Percentiles rank a stretch among this genome's conserved stretches.
These are phyloP conservation scores for Tolypeutes matacus DNA, from an alignment of 2,797 vertebrate genomes.

Conservation along the genomic window DNA sequence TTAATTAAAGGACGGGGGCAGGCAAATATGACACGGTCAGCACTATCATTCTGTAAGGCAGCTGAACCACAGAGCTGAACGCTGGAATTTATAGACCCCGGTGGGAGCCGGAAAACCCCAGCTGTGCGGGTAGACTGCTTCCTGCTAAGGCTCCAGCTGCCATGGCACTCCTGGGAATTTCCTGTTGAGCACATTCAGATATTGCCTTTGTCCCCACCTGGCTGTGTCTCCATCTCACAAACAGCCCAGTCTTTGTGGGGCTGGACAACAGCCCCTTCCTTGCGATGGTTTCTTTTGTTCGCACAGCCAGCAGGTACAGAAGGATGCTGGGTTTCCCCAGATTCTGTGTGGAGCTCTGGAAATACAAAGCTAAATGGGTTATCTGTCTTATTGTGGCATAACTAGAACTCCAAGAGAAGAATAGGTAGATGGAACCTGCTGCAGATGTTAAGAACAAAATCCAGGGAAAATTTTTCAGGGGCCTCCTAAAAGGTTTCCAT, in stretches of 20 bases:
- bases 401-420: neutral
- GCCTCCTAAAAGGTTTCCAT: slow-evolving; percentile 1
- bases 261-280: neutral
- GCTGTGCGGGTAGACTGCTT: neutral
- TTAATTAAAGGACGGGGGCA: slow-evolving; percentile 18
- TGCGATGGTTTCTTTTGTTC: neutral
- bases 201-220: neutral
- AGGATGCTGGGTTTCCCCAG: neutral
- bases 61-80: neutral
- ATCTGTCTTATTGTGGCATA: neutral
- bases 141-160: neutral
- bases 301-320: neutral
- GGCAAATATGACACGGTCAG: neutral
- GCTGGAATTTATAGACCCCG: neutral
- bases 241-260: neutral
- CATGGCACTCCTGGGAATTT: neutral
- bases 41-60: neutral
- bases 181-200: neutral
- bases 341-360: neutral
- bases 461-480: neutral
- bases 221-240: neutral
- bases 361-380: neutral
- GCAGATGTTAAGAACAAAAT: neutral
- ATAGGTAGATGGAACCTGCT: neutral
- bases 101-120: neutral